Evolutionary conservation across 2,888 invertebrate species (phyloP), one percentile per base, ranked within the genome.

Genomic region (Epistrophella euchroma): DNA sequence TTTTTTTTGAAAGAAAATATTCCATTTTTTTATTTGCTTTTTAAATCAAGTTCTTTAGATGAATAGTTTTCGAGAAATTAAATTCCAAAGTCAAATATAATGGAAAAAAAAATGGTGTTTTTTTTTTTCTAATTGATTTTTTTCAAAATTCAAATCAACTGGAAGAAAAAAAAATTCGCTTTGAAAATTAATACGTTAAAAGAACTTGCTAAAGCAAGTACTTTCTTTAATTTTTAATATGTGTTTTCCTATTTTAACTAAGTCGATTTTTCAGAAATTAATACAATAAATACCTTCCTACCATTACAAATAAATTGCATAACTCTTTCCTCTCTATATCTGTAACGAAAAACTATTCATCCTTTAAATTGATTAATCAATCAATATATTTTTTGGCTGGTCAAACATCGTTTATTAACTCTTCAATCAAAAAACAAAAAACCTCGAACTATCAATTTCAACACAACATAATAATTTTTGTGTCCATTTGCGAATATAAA

Each of bases 381-480:
- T 84, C 74, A 60, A 56, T 55, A 70, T 83, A 55, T 75, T 79
- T 74, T 43, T 55, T 40, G 60, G 25, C 47, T 56, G 70, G 35
- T 72, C 78, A 72, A 71, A 73, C 52, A 55, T 81, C 85, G 64
- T 81, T 86, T 81, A 86, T 70, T 81, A 74, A 86, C 70, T 86
- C 64, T 70, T 81, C 81, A 76, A 73, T 77, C 76, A 77, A 68
- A 58, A 19, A n/a, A n/a, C 55, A n/a, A n/a, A 11, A 58, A 19
- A 3, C 19, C 11, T 4, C 37, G 1, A 40, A 15, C 19, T 19
- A 86, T 82, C 86, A 78, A 74, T 78, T 82, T 82, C 74, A 82
- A 74, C 78, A 74, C 68, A 74, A 77, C 13, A 52, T 4, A 47
- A 22, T 77, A 71, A 82, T 78, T 82, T 73, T 58, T 55, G 58